These are phyloP conservation scores for Aspiorhynchus laticeps DNA, from an alignment of 2,113 vertebrate species.

Conservation along the genomic window DNA sequence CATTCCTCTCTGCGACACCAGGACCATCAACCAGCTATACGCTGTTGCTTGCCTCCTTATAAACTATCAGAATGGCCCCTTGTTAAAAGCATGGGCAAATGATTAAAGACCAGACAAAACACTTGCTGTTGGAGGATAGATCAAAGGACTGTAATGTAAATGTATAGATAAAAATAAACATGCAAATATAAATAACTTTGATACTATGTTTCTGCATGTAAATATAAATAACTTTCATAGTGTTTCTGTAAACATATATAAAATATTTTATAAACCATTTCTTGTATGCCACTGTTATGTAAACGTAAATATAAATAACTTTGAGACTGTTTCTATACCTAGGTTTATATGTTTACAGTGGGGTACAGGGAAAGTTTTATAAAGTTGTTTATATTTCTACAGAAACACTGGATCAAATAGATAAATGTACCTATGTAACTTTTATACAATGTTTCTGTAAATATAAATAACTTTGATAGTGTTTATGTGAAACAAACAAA, in stretches of 20 bases:
- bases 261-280: not conserved
- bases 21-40: conserved; percentile 44
- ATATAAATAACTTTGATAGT: not conserved
- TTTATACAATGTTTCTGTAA: not conserved
- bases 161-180: not conserved
- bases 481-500: not conserved
- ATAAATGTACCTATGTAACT: not conserved
- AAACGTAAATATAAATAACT: not conserved
- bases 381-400: too few relatives aligned
- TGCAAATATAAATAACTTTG: not conserved
- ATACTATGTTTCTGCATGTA: not conserved
- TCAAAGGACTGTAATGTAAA: not conserved
- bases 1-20: conserved; percentile 19
- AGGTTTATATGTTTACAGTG: too few relatives aligned
- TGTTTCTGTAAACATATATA: not conserved
- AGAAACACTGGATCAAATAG: too few relatives aligned
- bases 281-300: not conserved
- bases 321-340: not conserved
- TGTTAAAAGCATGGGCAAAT: conserved; percentile 45
- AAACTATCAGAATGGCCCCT: conserved; percentile 48
- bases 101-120: conserved; percentile 15
- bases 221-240: not conserved
- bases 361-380: too few relatives aligned
- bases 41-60: conserved; percentile 45
- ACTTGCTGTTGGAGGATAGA: not conserved